Evolutionary conservation across 1,140 invertebrate genomes (phyloP), one percentile per base, ranked within the genome.

Genomic region (Idris sp.): DNA sequence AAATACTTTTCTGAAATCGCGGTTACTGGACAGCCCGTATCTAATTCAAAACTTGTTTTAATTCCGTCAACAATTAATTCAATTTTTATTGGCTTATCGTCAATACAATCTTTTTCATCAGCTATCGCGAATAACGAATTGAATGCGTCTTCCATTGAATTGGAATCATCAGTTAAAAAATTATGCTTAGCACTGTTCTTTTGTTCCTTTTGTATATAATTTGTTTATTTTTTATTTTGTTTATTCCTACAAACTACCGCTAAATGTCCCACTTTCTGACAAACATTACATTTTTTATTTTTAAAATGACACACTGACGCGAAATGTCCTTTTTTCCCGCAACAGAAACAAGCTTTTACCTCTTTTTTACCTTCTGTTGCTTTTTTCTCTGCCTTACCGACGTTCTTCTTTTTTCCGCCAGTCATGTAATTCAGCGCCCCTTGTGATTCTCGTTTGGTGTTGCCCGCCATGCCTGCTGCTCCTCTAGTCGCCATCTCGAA

Each of bases 1-100:
- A 14, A 30, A 64, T 40, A 51, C 22, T 35, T 4, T 26, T 44
- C 19, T 1, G 56, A 44, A 25, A 59, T 41, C 18, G 59, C 59
- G 0, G 59, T 19, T 10, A 64, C 43, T 13, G 59, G 44, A 0
- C 33, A 64, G 1, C 46, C 46, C 7, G 44, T 49, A 31, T 64
- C 46, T 2, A 64, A 9, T 41, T 51, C 36, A 49, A 62, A 62
- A 49, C 38, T 49, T 1, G 18, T 48, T 4, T 28, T 33, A 18
- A 4, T 6, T 10, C 18, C 25, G 26, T 62, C 13, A 1, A 62
- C 31, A 2, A 26, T 16, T 0, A 62, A 15, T 30, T 62, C 26
- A 0, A 48, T 2, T 30, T 49, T 44, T 2, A 38, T 38, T 5
- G 44, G 43, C 16, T 40, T 43, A 8, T 41, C 26, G 19, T 22